These are phyloP conservation scores for Benitochromis conjunctus DNA, from an alignment of 2,113 vertebrate species.

Conservation along the genomic window DNA sequence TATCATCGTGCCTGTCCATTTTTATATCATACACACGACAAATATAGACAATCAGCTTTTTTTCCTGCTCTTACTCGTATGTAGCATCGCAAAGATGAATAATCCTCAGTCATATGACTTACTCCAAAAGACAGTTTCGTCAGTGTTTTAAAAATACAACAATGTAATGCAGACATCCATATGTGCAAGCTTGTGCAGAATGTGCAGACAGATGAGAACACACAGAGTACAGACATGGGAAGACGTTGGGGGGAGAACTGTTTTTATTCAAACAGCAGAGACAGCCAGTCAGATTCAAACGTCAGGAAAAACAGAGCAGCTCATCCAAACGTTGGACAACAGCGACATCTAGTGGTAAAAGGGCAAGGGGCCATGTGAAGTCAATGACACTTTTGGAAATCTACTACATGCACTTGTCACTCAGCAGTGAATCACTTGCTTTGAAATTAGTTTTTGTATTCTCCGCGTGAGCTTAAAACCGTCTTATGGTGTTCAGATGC, in stretches of 20 bases:
- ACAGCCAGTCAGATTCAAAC: slow-evolving; percentile 40
- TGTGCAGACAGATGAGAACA: neutral
- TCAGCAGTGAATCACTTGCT: neutral
- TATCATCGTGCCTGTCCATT: neutral
- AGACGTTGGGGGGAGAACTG: neutral
- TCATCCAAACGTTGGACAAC: slow-evolving; percentile 22
- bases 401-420: neutral
- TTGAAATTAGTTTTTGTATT: neutral
- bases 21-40: neutral
- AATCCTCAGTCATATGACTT: neutral
- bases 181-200: neutral
- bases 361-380: neutral
- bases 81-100: neutral
- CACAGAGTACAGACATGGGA: neutral
- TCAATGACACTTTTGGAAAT: neutral
- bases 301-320: neutral
- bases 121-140: neutral
- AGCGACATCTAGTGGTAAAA: slow-evolving; percentile 4
- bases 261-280: slow-evolving; percentile 55
- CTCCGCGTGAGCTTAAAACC: neutral
- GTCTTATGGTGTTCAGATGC: neutral
- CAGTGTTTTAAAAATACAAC: neutral
- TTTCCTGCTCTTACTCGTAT: accelerated
- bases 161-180: neutral
- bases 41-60: neutral